These are phyloP conservation scores for Lordiphosa andalusiaca DNA, from an alignment of 2,888 invertebrate genomes.

Conservation along the genomic window DNA sequence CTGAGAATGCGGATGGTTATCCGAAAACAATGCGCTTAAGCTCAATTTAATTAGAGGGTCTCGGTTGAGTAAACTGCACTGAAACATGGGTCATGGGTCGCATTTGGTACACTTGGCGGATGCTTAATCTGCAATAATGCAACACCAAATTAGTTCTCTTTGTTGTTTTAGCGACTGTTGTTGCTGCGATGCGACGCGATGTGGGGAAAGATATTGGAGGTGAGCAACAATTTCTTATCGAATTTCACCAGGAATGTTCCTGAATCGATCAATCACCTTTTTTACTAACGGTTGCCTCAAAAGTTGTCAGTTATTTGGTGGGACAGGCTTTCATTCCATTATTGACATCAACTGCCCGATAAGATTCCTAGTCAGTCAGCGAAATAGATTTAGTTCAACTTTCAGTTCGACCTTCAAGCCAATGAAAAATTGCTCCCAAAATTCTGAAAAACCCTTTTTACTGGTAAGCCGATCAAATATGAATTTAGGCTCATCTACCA, in stretches of 20 bases:
- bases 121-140: constrained; percentile 38
- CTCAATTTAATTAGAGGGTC: constrained; percentile 23
- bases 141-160: constrained; percentile 27
- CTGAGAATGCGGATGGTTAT: background rate
- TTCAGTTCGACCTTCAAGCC: no score
- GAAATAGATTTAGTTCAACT: no score
- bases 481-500: no score
- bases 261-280: constrained; percentile 15
- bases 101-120: constrained; percentile 27
- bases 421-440: no score
- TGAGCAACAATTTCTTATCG: constrained; percentile 10
- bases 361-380: background rate
- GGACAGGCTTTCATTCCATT: background rate
- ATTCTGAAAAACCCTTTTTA: no score
- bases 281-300: no score
- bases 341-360: background rate
- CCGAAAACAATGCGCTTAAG: constrained; percentile 26
- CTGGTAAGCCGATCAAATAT: no score
- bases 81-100: constrained; percentile 1
- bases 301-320: constrained; percentile 6
- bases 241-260: background rate
- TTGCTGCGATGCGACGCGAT: background rate
- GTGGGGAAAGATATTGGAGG: background rate
- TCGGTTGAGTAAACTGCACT: constrained; percentile 8
- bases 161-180: constrained; percentile 19